These are phyloP conservation scores for Conus canariensis DNA, from an alignment of 2,888 invertebrate genomes.

Conservation along the genomic window DNA sequence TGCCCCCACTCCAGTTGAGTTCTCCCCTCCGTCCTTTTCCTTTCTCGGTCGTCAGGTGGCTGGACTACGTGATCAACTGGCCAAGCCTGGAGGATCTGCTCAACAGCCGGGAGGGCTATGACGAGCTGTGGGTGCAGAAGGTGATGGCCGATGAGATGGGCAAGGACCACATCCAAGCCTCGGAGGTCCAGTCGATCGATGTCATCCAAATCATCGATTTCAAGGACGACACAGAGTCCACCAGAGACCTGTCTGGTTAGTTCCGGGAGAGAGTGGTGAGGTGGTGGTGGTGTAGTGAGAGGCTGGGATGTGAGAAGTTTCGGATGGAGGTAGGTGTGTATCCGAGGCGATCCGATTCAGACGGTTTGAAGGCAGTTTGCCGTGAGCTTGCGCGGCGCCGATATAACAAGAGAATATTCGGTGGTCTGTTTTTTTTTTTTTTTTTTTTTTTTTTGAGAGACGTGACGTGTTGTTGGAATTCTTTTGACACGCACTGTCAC, in stretches of 20 bases:
- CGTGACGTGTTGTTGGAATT: too few species aligned
- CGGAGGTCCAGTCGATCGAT: neutral
- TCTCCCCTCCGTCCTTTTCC: too few species aligned
- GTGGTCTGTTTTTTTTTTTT: too few species aligned
- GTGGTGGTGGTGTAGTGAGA: neutral
- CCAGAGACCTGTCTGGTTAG: neutral
- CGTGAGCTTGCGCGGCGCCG: too few species aligned
- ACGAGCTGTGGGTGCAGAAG: constrained; percentile 9
- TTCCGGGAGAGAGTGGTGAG: neutral
- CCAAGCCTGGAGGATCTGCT: neutral
- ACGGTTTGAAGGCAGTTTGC: too few species aligned
- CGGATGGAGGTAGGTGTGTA: neutral
- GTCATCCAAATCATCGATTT: neutral
- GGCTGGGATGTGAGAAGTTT: neutral
- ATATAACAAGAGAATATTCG: too few species aligned
- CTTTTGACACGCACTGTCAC: too few species aligned
- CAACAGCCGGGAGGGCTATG: neutral
- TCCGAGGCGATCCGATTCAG: too few species aligned
- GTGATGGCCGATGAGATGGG: neutral
- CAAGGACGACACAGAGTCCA: neutral
- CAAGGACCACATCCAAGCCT: neutral
- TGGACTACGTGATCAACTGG: neutral
- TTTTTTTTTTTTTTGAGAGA: too few species aligned
- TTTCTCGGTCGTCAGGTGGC: neutral
- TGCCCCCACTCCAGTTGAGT: too few species aligned